Evolutionary conservation across 2,888 invertebrate genomes (phyloP).

Genomic region (Andrena haemorrhoa): DNA sequence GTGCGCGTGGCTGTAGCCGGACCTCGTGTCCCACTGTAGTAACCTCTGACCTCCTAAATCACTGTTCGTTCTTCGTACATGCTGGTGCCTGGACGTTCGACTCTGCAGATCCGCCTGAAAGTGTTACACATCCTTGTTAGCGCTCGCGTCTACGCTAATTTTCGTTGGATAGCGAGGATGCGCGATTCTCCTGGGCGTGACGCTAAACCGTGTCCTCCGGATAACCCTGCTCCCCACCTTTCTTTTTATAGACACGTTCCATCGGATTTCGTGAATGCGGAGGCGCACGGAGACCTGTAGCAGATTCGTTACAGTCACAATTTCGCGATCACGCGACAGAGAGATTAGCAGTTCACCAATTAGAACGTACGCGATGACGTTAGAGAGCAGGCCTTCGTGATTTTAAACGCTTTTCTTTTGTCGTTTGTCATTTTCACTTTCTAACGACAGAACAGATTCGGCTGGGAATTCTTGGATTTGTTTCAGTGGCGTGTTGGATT

Average conservation of each 20-base stretch:
- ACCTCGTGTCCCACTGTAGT: conserved; percentile 86
- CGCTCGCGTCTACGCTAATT: conserved; percentile 1
- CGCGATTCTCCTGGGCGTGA: conserved; percentile 14
- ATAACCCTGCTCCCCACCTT: conserved; percentile 10
- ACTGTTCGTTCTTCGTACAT: conserved; percentile 87
- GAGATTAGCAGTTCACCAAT: neutral
- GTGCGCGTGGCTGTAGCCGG: conserved; percentile 81
- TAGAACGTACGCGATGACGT: neutral
- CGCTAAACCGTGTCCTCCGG: conserved; percentile 22
- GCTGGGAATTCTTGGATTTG: neutral
- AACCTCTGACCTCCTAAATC: conserved; percentile 87
- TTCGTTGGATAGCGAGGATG: conserved; percentile 19
- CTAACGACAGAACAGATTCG: neutral
- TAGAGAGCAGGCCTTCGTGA: neutral
- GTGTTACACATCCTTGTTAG: conserved; percentile 32
- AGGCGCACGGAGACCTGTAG: neutral
- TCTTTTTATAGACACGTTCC: neutral
- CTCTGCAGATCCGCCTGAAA: conserved; percentile 86
- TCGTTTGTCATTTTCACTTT: neutral
- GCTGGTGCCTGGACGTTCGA: conserved; percentile 84
- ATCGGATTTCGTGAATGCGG: conserved; percentile 9
- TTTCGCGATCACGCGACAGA: conserved; percentile 4
- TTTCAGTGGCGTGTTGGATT: neutral
- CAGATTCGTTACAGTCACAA: too few species aligned
- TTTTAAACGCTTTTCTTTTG: neutral